These are phyloP conservation scores for Prunella himalayana DNA, from an alignment of 2,113 vertebrate species.

Conservation along the genomic window DNA sequence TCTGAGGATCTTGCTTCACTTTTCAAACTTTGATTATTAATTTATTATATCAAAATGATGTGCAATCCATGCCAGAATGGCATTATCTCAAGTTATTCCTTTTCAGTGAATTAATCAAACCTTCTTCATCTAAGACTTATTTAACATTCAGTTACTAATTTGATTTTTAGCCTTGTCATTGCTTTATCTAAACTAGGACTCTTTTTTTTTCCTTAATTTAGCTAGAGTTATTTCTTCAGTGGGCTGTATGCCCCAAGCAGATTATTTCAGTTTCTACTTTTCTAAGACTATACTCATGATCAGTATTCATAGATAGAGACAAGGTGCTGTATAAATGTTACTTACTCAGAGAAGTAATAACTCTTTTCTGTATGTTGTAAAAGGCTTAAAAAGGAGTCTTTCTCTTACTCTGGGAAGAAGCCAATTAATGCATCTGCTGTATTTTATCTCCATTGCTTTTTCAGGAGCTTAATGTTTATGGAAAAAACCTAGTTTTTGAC, in stretches of 20 bases:
- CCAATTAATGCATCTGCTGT: not conserved
- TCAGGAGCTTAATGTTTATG: not conserved
- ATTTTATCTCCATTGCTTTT: not conserved
- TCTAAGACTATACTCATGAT: not conserved
- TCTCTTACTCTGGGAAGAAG: not conserved
- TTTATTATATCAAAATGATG: not conserved
- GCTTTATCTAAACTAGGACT: not conserved
- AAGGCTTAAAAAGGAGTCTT: not conserved
- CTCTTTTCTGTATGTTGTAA: not conserved
- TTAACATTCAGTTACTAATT: not conserved
- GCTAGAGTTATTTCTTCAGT: not conserved
- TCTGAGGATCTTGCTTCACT: not conserved
- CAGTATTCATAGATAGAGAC: not conserved
- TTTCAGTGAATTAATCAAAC: not conserved
- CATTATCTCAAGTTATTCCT: not conserved
- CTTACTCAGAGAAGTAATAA: not conserved
- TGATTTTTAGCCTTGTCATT: not conserved
- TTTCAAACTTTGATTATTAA: not conserved
- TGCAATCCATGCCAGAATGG: not conserved
- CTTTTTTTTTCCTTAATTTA: not conserved
- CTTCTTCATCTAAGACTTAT: not conserved
- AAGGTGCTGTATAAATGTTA: not conserved
- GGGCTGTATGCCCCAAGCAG: not conserved
- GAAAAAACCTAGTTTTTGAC: not conserved
- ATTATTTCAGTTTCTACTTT: not conserved